These are phyloP conservation scores for Cephalotes varians DNA, from an alignment of 2,888 invertebrate species.

Conservation along the genomic window DNA sequence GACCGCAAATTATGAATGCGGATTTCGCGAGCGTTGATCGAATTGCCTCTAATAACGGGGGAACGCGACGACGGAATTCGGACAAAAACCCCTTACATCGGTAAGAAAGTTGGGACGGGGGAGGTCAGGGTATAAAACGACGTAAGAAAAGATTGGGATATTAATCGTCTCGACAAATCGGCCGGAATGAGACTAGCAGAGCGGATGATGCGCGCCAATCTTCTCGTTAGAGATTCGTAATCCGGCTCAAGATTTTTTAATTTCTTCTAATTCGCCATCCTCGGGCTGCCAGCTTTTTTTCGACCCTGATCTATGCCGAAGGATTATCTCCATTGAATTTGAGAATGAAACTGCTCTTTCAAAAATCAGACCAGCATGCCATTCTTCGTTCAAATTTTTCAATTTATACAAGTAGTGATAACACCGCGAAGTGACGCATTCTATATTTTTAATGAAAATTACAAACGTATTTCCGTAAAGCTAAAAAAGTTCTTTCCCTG, in stretches of 20 bases:
- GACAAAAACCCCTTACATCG: neutral
- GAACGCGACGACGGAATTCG: conserved; percentile 42
- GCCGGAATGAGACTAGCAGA: conserved; percentile 56
- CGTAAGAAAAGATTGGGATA: conserved; percentile 47
- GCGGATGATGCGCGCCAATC: conserved; percentile 67
- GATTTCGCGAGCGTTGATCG: conserved; percentile 14
- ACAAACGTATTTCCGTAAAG: neutral
- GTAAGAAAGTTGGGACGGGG: neutral
- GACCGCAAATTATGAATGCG: conserved; percentile 56
- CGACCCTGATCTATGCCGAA: conserved; percentile 12
- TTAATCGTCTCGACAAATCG: conserved; percentile 65
- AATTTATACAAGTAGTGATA: neutral
- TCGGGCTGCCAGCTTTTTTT: conserved; percentile 45
- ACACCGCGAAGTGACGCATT: neutral
- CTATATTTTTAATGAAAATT: conserved; percentile 13
- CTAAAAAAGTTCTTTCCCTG: neutral
- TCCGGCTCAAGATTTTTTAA: conserved; percentile 63
- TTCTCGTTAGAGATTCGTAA: conserved; percentile 65
- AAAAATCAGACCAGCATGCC: conserved; percentile 14
- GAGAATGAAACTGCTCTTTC: conserved; percentile 40
- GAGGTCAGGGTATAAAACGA: neutral
- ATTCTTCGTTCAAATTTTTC: neutral
- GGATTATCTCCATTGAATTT: conserved; percentile 53
- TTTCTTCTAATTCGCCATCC: conserved; percentile 45
- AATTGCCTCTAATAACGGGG: conserved; percentile 33